Base-by-base conservation (phyloP, 2,797 vertebrate species). In the Urophycis tenuis region DNA sequence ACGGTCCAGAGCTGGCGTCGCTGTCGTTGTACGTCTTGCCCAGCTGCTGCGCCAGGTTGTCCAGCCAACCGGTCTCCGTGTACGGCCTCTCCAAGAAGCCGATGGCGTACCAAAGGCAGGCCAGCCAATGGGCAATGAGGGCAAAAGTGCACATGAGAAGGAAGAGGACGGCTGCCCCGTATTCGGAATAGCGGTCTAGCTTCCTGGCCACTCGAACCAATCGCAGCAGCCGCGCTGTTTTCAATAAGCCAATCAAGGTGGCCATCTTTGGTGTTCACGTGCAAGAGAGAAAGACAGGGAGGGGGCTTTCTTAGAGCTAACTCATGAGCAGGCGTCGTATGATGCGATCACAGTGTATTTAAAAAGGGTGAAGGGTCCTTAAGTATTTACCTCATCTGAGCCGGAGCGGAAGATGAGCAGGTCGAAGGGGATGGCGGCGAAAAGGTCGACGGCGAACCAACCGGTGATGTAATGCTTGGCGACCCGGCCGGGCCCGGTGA, bases 101-200 rank as follows among this genome's bases (percentile, higher is more conserved):
- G 0, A 99, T 98, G 79, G 97, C 97, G 0, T 99, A 99, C 97
- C 97, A 99, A 84, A 99, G 98, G 87, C 97, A 99, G 78, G 97
- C 97, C 73, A 99, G 90, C 97, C 97, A 99, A 82, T 99, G 97
- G 1, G 97, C 97, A 0, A 99, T 98, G 84, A 99, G 96, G 3
- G 96, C 95, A 0, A 99, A 99, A 36, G 96, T 99, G 89, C 97
- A 99, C 98, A 99, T 99, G 72, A 99, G 96, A 83, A 99, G 89
- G 87, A 99, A 96, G 75, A 99, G 95, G 71, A 99, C 96, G 0
- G 96, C 97, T 0, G 96, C 95, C 0, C 98, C 96, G 0, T 99
- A 99, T 75, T 99, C 97, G 0, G 98, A 99, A 84, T 99, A 99
- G 14, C 96, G 94, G 87, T 99, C 98, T 84, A 99, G 90, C 85